phyloP scores from a whole-genome alignment of 2,113 vertebrate genomes.

The Fulmarus glacialis region DNA sequence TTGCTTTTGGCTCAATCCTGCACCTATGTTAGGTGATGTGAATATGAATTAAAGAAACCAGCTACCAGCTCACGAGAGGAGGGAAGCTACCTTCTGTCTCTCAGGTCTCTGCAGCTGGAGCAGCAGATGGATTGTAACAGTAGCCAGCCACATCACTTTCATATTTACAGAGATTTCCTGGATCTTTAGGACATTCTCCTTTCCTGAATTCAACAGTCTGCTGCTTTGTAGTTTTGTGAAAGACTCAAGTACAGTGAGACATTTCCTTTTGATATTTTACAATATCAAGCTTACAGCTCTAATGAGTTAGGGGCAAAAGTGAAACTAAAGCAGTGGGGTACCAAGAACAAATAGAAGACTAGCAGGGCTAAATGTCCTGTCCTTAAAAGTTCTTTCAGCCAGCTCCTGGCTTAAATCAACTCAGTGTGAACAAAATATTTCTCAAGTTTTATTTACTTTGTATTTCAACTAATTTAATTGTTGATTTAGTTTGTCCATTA shows the following conservation, averaged over 20 bases:
- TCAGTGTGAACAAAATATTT: not conserved
- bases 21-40: not conserved
- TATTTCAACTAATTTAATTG: not conserved
- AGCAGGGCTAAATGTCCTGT: not conserved
- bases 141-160: not conserved
- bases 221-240: not conserved
- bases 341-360: not conserved
- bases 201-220: not conserved
- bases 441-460: not conserved
- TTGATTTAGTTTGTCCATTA: not conserved
- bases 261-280: not conserved
- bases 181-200: not conserved
- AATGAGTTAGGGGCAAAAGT: not conserved
- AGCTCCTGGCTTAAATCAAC: not conserved
- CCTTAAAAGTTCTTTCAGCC: not conserved
- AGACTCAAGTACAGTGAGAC: not conserved
- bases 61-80: not conserved
- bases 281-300: not conserved
- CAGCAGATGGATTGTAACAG: not conserved
- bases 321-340: not conserved
- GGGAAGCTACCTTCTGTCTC: not conserved
- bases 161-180: not conserved
- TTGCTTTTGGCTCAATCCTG: not conserved
- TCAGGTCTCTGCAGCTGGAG: not conserved
- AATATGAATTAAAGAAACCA: not conserved